phyloP scores from a whole-genome alignment of 2,113 vertebrate genomes.

The Mobula hypostoma region DNA sequence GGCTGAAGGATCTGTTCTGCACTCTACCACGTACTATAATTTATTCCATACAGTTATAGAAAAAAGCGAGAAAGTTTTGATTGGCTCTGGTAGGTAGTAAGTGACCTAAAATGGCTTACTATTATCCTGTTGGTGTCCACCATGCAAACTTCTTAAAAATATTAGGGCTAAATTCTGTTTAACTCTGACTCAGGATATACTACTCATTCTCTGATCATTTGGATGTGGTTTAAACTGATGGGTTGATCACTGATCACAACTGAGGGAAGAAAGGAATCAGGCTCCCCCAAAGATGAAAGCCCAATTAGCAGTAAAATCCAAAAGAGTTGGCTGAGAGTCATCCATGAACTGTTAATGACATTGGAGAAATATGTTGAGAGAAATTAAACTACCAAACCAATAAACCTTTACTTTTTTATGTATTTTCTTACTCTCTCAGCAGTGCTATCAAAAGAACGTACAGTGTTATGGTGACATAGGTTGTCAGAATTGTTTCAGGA shows the following conservation, averaged over 20 bases:
- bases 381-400: not conserved
- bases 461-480: not conserved
- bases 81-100: constrained; percentile 8
- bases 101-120: not conserved
- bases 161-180: not conserved
- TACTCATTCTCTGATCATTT: not conserved
- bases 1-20: too few relatives aligned
- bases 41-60: not conserved
- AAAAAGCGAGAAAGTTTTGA: not conserved
- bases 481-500: not conserved
- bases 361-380: not conserved
- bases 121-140: not conserved
- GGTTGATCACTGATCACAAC: not conserved
- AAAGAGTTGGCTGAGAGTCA: not conserved
- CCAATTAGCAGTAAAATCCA: not conserved
- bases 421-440: not conserved
- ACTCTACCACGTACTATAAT: not conserved
- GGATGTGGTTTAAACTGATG: not conserved
- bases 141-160: not conserved
- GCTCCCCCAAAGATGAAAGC: not conserved
- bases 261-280: not conserved
- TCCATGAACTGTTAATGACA: not conserved
- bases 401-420: not conserved
- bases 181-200: not conserved
- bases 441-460: not conserved